Base-by-base conservation (phyloP, 2,797 vertebrate species). In the Atherinosoma microstoma region DNA sequence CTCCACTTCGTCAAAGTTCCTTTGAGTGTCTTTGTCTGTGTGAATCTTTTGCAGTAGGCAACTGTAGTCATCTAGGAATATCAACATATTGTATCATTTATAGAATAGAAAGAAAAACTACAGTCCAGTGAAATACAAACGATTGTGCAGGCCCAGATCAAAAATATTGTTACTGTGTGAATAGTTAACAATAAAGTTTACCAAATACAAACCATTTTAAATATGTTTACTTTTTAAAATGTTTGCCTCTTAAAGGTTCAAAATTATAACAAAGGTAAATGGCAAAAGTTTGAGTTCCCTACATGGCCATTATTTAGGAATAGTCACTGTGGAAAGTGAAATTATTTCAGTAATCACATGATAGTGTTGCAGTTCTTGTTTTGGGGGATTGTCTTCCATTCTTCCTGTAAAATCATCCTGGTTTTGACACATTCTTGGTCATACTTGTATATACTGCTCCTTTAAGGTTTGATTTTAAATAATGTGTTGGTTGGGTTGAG, bases 1-100 rank as follows among this genome's bases (percentile, higher is more conserved):
- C 67, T 72, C 29, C 56, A 59, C 0, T 30, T 72, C 32, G 63
- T 64, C 27, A 15, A 47, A 68, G 42, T 36, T 76, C 38, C 67
- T 49, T 71, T 13, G 11, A 27, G 24, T 27, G 22, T 67, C 40
- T 72, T 36, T 53, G 57, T 63, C 38, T 1, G 20, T 71, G 56
- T 75, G 57, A 54, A 64, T 69, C 18, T 42, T 74, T 53, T 53
- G 22, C 22, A 13, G 24, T 15, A 27, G 24, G 24, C 24, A 27
- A 27, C 51, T 53, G 11, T 53, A 22, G 10, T 51, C 49, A 1
- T 24, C 9, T 27, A 27, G 12, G 22, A 53, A 53, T 2, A 53
- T 27, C 51, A 24, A 53, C 51, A 24, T 27, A 13, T 53, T 11
- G 9, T 12, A 27, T 6, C 24, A 27, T 53, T 53, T 27, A 5